Base-by-base conservation (phyloP, 2,797 vertebrate species). In the Rhincodon typus region DNA sequence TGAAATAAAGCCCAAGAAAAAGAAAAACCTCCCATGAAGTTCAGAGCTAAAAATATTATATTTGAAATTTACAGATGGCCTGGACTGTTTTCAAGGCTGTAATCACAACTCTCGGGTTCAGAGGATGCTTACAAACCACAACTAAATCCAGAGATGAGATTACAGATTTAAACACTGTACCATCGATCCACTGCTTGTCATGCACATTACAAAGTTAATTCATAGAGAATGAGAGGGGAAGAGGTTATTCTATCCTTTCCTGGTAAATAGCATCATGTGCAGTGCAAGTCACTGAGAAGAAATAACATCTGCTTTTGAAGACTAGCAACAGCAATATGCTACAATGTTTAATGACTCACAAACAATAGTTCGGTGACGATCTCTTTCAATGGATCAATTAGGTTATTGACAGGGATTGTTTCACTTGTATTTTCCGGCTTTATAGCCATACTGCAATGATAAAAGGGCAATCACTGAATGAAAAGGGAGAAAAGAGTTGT, bases 111-210 rank as follows among this genome's bases (percentile, higher is more conserved):
- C 62, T 34, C 25, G 62, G 62, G 21, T 69, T 67, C 66, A 42
- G 42, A 69, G 90, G 23, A 93, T 69, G 90, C 10, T 23, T 67
- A 69, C n/a, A 93, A 69, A 69, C 90, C 62, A 93, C 62, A 93
- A 93, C n/a, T 46, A 84, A 84, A 84, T 46, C 82, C 82, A 67
- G 66, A 93, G 62, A 93, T 93, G 90, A 93, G 62, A 93, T 69
- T 93, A 67, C 66, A 93, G 66, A 69, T 21, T 93, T n/a, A 46
- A 84, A 42, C 25, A 25, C 90, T 67, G 6, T 25, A n/a, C 90
- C 62, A 93, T 93, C n/a, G 25, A 69, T 69, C 7, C 17, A 93
- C 38, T 25, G 17, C 2, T 93, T 82, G 21, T 69, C 25, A 93
- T 42, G 21, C 57, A 66, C 30, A 91, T 66, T 38, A 57, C 87